Conservation (phyloP, 2,113 vertebrate genomes). For the Tragelaphus scriptus region DNA sequence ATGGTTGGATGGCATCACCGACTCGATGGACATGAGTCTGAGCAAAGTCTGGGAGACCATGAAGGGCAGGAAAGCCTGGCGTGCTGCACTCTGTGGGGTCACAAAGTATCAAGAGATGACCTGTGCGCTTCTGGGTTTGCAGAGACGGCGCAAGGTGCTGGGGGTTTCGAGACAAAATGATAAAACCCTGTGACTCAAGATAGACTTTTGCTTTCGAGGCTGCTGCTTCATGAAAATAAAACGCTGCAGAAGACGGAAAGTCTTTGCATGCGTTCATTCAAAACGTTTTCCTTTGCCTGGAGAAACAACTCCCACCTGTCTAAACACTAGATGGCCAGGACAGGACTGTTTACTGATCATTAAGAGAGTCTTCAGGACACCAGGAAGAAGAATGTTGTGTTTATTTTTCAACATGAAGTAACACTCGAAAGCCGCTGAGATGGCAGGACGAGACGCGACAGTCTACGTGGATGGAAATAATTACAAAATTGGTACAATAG, state of each 20-base stretch:
- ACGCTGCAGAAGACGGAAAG: not conserved
- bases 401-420: not conserved
- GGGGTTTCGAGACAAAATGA: not conserved
- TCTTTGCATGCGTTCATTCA: not conserved
- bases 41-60: not conserved
- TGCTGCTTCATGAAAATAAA: not conserved
- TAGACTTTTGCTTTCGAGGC: not conserved
- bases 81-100: not conserved
- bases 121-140: not conserved
- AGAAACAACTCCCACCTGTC: not conserved
- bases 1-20: not conserved
- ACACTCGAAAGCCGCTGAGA: not conserved
- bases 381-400: not conserved
- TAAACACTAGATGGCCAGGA: not conserved
- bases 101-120: not conserved
- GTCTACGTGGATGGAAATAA: fast-evolving
- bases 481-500: fast-evolving
- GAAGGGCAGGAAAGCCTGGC: not conserved
- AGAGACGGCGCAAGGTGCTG: not conserved
- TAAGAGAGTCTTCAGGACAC: not conserved
- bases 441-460: not conserved
- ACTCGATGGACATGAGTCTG: not conserved
- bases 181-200: fast-evolving
- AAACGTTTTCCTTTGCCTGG: not conserved
- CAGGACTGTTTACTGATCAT: not conserved